These are phyloP conservation scores for Syngnathus floridae DNA, from an alignment of 2,113 vertebrate genomes.

Conservation along the genomic window DNA sequence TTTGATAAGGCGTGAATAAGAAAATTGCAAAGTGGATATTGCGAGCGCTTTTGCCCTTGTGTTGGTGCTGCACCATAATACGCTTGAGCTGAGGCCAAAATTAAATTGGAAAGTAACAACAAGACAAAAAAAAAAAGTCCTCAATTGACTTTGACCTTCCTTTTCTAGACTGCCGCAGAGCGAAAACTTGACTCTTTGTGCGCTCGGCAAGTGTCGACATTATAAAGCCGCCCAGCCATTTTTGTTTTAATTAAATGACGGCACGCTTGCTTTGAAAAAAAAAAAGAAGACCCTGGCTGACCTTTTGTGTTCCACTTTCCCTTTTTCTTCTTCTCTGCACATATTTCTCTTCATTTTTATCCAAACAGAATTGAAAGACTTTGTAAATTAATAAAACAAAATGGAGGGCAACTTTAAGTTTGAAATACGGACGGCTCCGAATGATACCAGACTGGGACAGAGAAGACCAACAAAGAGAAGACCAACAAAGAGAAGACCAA, in stretches of 20 bases:
- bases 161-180: not conserved
- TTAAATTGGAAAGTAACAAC: conserved; percentile 2
- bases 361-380: not conserved
- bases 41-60: conserved; percentile 21
- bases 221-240: not conserved
- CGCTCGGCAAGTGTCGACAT: not conserved
- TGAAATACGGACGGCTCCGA: not conserved
- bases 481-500: not conserved
- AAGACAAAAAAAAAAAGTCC: not conserved
- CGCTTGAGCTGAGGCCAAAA: conserved; percentile 25
- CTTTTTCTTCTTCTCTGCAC: not conserved
- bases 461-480: not conserved
- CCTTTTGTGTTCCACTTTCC: not conserved
- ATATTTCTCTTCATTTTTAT: not conserved
- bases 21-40: conserved; percentile 36
- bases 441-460: too few relatives aligned
- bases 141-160: not conserved
- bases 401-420: not conserved
- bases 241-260: conserved; percentile 7
- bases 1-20: conserved; percentile 18
- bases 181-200: conserved; percentile 3
- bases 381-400: not conserved
- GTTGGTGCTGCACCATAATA: not conserved
- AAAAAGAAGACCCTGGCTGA: not conserved
- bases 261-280: not conserved